Percentiles rank a stretch among this genome's conserved stretches.
Evolutionary conservation across 2,113 vertebrate genomes (phyloP).

Genomic region (Myanophis thanlyinensis): DNA sequence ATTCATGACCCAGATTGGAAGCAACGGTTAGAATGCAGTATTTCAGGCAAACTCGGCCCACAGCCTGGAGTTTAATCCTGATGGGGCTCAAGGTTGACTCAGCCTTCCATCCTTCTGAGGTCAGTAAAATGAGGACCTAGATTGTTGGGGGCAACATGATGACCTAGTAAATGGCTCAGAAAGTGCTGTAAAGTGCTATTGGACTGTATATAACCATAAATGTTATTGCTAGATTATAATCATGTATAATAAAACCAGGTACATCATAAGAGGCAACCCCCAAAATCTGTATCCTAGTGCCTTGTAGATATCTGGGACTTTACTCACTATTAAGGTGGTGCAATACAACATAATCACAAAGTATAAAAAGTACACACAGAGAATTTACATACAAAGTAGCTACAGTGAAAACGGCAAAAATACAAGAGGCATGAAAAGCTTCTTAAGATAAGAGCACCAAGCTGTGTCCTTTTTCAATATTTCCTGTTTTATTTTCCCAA

Average conservation of each 20-base stretch:
- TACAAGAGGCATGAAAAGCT: neutral
- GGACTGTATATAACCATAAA: neutral
- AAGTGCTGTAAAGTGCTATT: neutral
- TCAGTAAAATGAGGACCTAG: neutral
- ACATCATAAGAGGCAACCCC: neutral
- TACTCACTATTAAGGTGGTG: neutral
- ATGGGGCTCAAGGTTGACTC: neutral
- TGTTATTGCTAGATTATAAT: neutral
- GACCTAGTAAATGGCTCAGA: neutral
- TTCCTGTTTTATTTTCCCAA: neutral
- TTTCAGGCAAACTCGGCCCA: too few relatives aligned
- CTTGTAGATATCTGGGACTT: neutral
- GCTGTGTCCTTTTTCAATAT: neutral
- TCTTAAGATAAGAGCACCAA: neutral
- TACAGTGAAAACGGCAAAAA: neutral
- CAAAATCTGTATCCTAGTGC: neutral
- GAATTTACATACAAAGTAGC: neutral
- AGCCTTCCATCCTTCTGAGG: neutral
- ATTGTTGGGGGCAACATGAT: neutral
- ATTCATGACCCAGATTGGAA: neutral
- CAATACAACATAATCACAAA: neutral
- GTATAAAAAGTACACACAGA: neutral
- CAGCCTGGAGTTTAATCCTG: neutral
- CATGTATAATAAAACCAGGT: neutral
- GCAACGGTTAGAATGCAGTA: too few relatives aligned